Conservation (phyloP, 2,113 vertebrate genomes). For the Garra rufa region DNA sequence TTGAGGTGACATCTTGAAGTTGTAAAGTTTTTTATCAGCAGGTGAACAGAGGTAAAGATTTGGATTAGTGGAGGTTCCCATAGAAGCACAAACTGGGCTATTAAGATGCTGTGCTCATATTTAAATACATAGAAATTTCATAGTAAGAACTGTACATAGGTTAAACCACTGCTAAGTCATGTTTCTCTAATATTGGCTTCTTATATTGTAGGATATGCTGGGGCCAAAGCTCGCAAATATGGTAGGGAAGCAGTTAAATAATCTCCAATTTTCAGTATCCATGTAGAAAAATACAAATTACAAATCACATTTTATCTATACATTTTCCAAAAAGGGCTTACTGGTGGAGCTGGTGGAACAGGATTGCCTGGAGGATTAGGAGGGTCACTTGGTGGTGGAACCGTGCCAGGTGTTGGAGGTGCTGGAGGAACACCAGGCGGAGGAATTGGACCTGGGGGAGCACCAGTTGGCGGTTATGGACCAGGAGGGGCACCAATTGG, state of each 20-base stretch:
- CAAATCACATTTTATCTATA: neutral
- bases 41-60: neutral
- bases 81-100: neutral
- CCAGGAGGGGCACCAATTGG: constrained; percentile 60
- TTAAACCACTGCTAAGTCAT: constrained; percentile 7
- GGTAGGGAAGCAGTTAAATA: constrained; percentile 33
- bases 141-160: neutral
- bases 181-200: neutral
- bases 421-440: constrained; percentile 31
- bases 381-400: constrained; percentile 43
- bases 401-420: constrained; percentile 35
- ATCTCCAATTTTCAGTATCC: neutral
- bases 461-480: constrained; percentile 47
- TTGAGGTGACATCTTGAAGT: neutral
- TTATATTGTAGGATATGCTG: constrained; percentile 46
- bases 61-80: neutral
- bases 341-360: constrained; percentile 41
- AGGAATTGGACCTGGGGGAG: constrained; percentile 39
- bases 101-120: neutral
- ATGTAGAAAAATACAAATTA: neutral
- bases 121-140: neutral
- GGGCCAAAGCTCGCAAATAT: constrained; percentile 58
- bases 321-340: constrained; percentile 28
- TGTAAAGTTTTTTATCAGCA: neutral
- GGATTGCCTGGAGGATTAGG: constrained; percentile 45